Evolutionary conservation across 1,140 invertebrate genomes (phyloP), one percentile per base, ranked within the genome.

Genomic region (Drosophila pectinifera): DNA sequence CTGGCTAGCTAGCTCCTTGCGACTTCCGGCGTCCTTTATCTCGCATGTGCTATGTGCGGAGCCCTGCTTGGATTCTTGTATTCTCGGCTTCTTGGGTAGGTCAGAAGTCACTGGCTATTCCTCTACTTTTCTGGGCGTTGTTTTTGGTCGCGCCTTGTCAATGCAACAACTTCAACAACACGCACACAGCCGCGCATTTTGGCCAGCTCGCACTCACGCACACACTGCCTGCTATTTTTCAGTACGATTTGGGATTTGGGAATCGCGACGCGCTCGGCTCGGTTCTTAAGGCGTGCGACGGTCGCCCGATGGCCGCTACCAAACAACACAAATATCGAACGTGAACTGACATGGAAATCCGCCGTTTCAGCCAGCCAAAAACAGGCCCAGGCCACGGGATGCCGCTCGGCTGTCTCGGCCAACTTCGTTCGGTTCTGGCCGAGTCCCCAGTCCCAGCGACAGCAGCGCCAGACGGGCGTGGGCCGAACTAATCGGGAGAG

Each of bases 251-350:
- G 49, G 49, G 45, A 63, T 73, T 80, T 76, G 42, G 61, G 7
- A 70, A 68, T 49, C 78, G 73, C 81, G 81, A 76, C 75, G 83
- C 81, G 67, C 20, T 86, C 49, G 43, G 63, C 46, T 62, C 49
- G 64, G 48, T 63, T 78, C 28, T 53, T 51, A 54, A 57, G 70
- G 36, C 69, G 55, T 51, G 62, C 64, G 48, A 77, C 53, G 31
- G 73, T 59, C 62, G 81, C 68, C 81, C 82, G 86, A 73, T 81
- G 64, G 53, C 67, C 79, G 76, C 73, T 75, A 90, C 86, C 86
- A 90, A 80, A 86, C 86, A 90, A 86, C 86, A 90, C 86, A 90
- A 90, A 90, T 90, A 90, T 90, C 86, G 86, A 86, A 90, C 86
- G 82, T 90, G 82, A 90, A 90, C 86, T 90, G 86, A 90, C 76